Conservation (phyloP, 2,888 invertebrate genomes). For the Lissonota sp. region DNA sequence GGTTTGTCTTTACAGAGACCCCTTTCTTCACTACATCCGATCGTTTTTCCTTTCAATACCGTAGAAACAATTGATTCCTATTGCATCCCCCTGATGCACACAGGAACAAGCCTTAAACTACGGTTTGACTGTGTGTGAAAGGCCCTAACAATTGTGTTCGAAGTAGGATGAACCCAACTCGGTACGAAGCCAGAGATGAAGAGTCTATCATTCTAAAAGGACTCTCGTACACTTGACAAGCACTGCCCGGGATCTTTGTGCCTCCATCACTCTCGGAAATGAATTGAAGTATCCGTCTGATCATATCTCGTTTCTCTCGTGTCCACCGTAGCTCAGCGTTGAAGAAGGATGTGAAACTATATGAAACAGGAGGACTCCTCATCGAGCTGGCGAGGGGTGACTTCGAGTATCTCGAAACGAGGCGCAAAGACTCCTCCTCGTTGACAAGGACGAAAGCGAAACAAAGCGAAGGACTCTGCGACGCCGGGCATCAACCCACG, state of each 20-base stretch:
- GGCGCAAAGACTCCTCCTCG: constrained; percentile 31
- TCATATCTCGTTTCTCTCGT: constrained; percentile 42
- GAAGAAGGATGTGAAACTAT: constrained; percentile 14
- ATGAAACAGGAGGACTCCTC: constrained; percentile 15
- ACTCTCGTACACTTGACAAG: constrained; percentile 6
- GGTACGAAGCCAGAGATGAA: constrained; percentile 16
- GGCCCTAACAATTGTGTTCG: no score
- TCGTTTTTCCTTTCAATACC: no score
- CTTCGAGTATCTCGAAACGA: constrained; percentile 34
- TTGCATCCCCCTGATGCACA: no score
- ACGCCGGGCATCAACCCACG: constrained; percentile 29
- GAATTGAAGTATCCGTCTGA: constrained; percentile 35
- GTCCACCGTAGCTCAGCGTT: constrained; percentile 15
- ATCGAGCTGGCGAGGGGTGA: constrained; percentile 21
- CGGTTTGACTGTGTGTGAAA: no score
- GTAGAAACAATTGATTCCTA: no score
- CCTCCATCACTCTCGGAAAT: constrained; percentile 45
- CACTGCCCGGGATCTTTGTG: constrained; percentile 25
- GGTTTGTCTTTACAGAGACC: no score
- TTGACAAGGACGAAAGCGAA: constrained; percentile 44
- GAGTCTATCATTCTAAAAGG: constrained; percentile 1
- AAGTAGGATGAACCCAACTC: background rate
- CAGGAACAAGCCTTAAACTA: no score
- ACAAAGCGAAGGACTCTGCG: constrained; percentile 57
- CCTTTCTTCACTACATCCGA: no score